These are phyloP conservation scores for Anticlea derivata DNA, from an alignment of 2,888 invertebrate genomes.

Conservation along the genomic window DNA sequence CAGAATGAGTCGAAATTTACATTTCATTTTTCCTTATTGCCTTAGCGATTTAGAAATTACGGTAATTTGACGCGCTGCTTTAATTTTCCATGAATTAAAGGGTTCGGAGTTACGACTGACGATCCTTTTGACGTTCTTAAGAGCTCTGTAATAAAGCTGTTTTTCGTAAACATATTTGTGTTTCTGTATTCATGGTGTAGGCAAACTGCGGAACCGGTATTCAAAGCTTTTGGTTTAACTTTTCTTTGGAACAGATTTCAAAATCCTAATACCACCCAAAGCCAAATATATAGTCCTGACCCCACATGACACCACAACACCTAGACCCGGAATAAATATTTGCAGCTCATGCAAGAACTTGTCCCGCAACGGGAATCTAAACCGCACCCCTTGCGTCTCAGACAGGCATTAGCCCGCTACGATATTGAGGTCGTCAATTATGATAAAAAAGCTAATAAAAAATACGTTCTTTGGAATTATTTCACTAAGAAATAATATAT, in stretches of 20 bases:
- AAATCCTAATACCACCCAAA: neutral
- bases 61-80: conserved; percentile 20
- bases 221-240: neutral
- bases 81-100: conserved; percentile 29
- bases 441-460: no score
- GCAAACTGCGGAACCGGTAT: neutral
- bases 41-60: conserved; percentile 34
- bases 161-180: conserved; percentile 1
- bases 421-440: no score
- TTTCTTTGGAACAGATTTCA: no score
- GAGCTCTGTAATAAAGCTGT: conserved; percentile 2
- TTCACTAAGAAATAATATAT: no score
- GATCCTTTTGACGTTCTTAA: conserved; percentile 9
- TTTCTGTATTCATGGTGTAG: conserved; percentile 1
- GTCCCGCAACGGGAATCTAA: no score
- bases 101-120: conserved; percentile 15
- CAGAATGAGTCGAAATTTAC: conserved; percentile 33
- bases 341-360: no score
- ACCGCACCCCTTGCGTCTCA: no score
- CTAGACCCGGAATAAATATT: no score
- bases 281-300: no score
- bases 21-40: conserved; percentile 38
- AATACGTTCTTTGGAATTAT: no score
- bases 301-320: no score
- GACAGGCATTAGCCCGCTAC: no score